Evolutionary conservation across 2,113 vertebrate genomes (phyloP), one percentile per base, ranked within the genome.

Genomic region (Aphyosemion australe): DNA sequence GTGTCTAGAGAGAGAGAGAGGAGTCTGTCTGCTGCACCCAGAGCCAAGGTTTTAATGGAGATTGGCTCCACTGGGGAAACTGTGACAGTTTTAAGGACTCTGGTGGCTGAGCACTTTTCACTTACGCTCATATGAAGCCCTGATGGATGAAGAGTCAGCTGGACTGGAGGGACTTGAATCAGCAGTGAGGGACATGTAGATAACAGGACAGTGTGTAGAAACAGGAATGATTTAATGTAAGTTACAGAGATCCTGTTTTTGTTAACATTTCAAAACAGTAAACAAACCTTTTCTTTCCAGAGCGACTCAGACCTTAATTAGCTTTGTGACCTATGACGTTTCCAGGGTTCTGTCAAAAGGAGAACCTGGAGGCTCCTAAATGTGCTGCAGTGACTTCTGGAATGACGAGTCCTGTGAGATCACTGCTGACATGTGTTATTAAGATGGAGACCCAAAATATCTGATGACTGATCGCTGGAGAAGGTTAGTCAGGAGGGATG

Each of bases 31-130:
- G 34, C 45, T 31, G 53, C 20, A 48, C 26, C 19, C 18, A 49
- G 52, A 1, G 59, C 64, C 57, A 57, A 66, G 46, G 32, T 47
- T 65, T 41, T 61, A 47, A 70, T 45, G 16, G 52, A 55, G 14
- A 48, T 42, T 8, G 37, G 39, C 57, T 73, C 65, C 42, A 0
- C 8, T 0, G 9, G 46, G 54, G 26, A 39, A 48, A 18, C 1
- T 11, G 45, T 8, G 46, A 19, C 45, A 47, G 45, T 8, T 47
- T 47, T 1, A 47, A 47, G 45, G 15, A 16, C 12, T 11, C 45
- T n/a, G 45, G 8, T n/a, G 16, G 45, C 45, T 47, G 4, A 47
- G n/a, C 9, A 14, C 15, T 26, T 26, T 51, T 51, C n/a, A 1
- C 5, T n/a, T 18, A 26, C 26, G 5, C 26, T 5, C 26, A 26